Evolutionary conservation across 1,140 invertebrate species (phyloP), one percentile per base, ranked within the genome.

Genomic region (Tachypleus tridentatus): DNA sequence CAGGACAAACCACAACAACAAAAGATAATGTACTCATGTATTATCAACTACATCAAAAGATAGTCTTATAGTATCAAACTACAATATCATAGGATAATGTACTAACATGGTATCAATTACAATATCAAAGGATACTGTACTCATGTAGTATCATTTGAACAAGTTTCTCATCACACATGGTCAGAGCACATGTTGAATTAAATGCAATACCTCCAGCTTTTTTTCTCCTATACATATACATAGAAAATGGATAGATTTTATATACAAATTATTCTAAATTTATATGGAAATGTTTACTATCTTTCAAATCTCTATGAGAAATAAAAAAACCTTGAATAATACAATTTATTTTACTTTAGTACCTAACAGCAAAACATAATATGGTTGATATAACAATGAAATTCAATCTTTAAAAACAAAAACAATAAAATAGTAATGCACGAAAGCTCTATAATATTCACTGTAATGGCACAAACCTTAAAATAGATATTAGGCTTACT

Each of bases 141-240:
- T 98, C 96, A 74, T 99, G 95, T 6, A 99, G 79, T 73, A 99
- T 97, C 84, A 95, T 87, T 79, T 98, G 93, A 58, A 99, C 93
- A 81, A 99, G 81, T 82, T 98, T 99, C 75, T 99, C 96, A 78
- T 95, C 93, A 61, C 94, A 85, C 77, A 89, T 90, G 0, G 94
- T 97, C 48, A 99, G 78, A 6, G 90, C 84, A 75, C 94, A 92
- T 3, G 93, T 99, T 1, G 95, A 88, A 74, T 97, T 99, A 73
- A 99, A 98, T n/a, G 94, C 93, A 7, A 99, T 78, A n/a, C 97
- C 97, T 63, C 97, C 97, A 58, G 90, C 93, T 80, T 98, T 97
- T n/a, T 77, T 98, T 98, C 66, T 86, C 80, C 86, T 89, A 76
- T 53, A 29, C 29, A 29, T 29, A 29, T 29, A 29, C 29, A 29